Base-by-base conservation (phyloP, 2,888 invertebrate genomes). In the Mesorhabditis belari region DNA sequence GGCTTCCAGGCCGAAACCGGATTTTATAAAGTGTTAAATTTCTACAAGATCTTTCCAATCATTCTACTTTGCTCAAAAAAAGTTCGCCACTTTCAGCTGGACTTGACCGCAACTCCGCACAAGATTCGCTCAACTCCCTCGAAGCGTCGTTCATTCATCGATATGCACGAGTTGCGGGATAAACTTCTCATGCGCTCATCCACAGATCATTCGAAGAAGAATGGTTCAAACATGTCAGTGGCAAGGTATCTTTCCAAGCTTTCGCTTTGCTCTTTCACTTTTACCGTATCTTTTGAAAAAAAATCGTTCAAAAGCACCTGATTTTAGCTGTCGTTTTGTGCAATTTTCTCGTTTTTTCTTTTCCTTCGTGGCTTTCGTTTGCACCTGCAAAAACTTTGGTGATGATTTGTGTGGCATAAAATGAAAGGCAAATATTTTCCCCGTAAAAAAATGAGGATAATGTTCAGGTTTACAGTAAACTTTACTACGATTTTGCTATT, bases 21-120 rank as follows among this genome's bases (percentile, higher is more conserved):
- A n/a, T n/a, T n/a, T n/a, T n/a, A n/a, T n/a, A n/a, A n/a, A n/a
- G n/a, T n/a, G n/a, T n/a, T n/a, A n/a, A n/a, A n/a, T n/a, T n/a
- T n/a, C n/a, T n/a, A n/a, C n/a, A n/a, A n/a, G n/a, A n/a, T n/a
- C n/a, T n/a, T n/a, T n/a, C n/a, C n/a, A n/a, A n/a, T n/a, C n/a
- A n/a, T n/a, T n/a, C n/a, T n/a, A n/a, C n/a, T n/a, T n/a, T n/a
- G n/a, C n/a, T n/a, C n/a, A n/a, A n/a, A n/a, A n/a, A n/a, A n/a
- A n/a, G n/a, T n/a, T n/a, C n/a, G n/a, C 49, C 26, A 26, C 23
- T 58, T 72, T 54, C 69, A 80, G 71, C 69, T 80, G 21, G 80
- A 80, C 61, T 67, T 80, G 49, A 80, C 80, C 1, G 80, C 80
- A 5, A 81, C 80, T 9, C 80, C 80, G 56, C 80, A 79, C 71